Conservation (phyloP, 1,140 invertebrate species). For the Drosophila aff. region DNA sequence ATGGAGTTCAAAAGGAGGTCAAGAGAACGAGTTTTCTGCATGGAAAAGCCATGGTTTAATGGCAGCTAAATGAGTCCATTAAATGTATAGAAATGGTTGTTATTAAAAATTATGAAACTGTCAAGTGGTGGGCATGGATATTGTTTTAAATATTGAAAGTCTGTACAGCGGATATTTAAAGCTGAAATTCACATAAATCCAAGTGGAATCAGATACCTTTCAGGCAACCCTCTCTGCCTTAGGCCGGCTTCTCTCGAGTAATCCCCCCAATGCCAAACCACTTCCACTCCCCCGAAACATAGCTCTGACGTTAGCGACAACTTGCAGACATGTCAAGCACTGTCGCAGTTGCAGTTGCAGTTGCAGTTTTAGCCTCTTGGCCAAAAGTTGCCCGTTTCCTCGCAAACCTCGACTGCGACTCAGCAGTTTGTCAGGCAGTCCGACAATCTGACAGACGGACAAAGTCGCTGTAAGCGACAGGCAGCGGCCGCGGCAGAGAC, state of each 20-base stretch:
- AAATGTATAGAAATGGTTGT: neutral
- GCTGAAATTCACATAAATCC: neutral
- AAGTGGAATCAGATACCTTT: slow-evolving; percentile 5
- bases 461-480: slow-evolving; percentile 62
- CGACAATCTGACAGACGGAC: slow-evolving; percentile 26
- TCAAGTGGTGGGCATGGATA: neutral
- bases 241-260: slow-evolving; percentile 4
- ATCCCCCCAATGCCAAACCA: slow-evolving; percentile 34
- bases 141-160: neutral
- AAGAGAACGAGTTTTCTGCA: slow-evolving; percentile 1
- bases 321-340: slow-evolving; percentile 71
- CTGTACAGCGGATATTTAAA: neutral
- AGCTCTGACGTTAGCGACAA: slow-evolving; percentile 45
- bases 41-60: neutral
- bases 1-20: slow-evolving; percentile 21
- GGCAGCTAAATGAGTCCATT: slow-evolving; percentile 4
- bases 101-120: neutral
- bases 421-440: slow-evolving; percentile 56
- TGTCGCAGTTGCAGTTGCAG: slow-evolving; percentile 33
- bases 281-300: slow-evolving; percentile 8
- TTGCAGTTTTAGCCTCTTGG: slow-evolving; percentile 28
- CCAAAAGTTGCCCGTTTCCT: slow-evolving; percentile 35
- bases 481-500: slow-evolving; percentile 58
- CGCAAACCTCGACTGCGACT: slow-evolving; percentile 13
- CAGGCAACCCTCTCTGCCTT: slow-evolving; percentile 19